phyloP scores from a whole-genome alignment of 2,113 vertebrate genomes.

The Phyllostomus hastatus region DNA sequence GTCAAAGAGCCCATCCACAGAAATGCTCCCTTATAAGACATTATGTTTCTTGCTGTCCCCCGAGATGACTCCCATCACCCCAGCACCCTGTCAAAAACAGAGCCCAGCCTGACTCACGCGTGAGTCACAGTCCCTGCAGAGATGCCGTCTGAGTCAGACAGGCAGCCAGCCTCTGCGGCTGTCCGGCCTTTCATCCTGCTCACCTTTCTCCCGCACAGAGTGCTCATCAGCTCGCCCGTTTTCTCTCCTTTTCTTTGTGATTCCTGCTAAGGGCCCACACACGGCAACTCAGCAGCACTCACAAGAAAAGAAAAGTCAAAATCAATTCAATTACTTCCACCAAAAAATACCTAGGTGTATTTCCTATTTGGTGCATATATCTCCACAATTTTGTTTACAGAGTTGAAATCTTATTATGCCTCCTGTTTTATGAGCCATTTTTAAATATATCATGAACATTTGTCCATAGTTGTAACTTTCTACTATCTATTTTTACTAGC shows the following conservation, averaged over 20 bases:
- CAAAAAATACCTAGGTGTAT: neutral
- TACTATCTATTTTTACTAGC: neutral
- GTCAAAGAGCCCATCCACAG: neutral
- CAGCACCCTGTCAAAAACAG: neutral
- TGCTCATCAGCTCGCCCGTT: rapidly evolving
- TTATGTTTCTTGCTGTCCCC: neutral
- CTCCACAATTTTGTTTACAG: neutral
- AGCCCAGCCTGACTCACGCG: neutral
- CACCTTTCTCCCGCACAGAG: neutral
- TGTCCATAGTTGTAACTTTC: neutral
- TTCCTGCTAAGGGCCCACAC: constrained; percentile 38
- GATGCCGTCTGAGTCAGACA: neutral
- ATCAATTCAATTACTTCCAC: neutral
- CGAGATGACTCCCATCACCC: neutral
- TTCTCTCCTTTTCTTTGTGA: neutral
- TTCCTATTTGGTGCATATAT: neutral
- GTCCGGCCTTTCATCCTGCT: neutral
- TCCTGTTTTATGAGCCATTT: neutral
- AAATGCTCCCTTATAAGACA: neutral
- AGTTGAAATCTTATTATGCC: neutral
- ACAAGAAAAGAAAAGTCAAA: neutral
- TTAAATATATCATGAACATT: neutral
- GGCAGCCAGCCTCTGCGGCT: neutral
- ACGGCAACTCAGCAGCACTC: neutral
- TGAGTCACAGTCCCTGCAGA: constrained; percentile 20